Evolutionary conservation across 2,113 vertebrate species (phyloP).

Genomic region (Syrmaticus mikado): DNA sequence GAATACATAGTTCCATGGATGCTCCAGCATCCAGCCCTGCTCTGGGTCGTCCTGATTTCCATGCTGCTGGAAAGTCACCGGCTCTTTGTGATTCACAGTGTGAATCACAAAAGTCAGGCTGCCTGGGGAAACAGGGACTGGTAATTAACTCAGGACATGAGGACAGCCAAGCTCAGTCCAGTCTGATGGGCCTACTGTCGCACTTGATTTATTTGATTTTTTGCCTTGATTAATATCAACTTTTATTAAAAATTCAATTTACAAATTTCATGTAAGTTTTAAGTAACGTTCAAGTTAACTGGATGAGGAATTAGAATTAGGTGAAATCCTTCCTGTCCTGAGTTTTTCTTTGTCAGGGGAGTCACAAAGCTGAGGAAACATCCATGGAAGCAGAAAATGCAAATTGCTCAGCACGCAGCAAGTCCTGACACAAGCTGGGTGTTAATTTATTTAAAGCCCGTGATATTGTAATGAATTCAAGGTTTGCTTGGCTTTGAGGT

Average conservation of each 20-base stretch:
- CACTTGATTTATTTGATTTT: conserved; percentile 15
- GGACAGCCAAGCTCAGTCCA: not conserved
- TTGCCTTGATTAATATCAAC: not conserved
- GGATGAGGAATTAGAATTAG: conserved; percentile 31
- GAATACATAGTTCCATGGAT: rapidly evolving
- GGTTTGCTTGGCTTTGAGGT: conserved; percentile 30
- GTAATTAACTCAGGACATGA: not conserved
- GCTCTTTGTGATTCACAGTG: not conserved
- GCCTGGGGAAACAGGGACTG: not conserved
- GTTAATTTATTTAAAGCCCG: conserved; percentile 59
- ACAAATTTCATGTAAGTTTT: not conserved
- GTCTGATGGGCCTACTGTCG: not conserved
- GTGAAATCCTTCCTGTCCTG: not conserved
- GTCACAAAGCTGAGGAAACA: not conserved
- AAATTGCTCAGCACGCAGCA: not conserved
- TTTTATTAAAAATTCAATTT: conserved; percentile 25
- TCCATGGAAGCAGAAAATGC: conserved; percentile 11
- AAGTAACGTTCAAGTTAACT: conserved; percentile 5
- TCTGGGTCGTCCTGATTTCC: not conserved
- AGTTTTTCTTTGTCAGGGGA: not conserved
- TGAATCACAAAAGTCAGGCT: not conserved
- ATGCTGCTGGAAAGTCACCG: not conserved
- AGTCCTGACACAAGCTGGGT: conserved; percentile 43
- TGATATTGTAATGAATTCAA: conserved; percentile 27
- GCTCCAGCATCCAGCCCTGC: not conserved